Percentiles rank a stretch among this genome's conserved stretches.
phyloP scores from a whole-genome alignment of 2,888 invertebrate species.

The Himalopsyche tibetana region DNA sequence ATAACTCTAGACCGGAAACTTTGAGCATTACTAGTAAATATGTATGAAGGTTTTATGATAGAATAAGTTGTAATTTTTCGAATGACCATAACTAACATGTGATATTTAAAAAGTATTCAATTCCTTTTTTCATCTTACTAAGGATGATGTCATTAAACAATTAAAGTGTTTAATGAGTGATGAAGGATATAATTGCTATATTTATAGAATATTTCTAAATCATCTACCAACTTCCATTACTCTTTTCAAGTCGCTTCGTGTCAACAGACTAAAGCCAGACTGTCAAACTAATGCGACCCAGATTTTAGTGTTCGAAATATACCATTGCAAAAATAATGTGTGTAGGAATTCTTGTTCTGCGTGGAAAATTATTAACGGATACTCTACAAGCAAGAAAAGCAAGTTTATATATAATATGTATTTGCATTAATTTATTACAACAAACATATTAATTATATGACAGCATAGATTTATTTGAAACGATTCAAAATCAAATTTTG shows the following conservation, averaged over 20 bases:
- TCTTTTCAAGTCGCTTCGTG: not conserved
- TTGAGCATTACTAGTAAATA: too few species aligned
- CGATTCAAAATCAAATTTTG: too few species aligned
- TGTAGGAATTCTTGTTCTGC: constrained; percentile 6
- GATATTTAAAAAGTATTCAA: not conserved
- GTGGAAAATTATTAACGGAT: constrained; percentile 13
- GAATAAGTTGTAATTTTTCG: too few species aligned
- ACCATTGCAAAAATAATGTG: constrained; percentile 35
- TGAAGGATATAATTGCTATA: not conserved
- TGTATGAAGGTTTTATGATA: too few species aligned
- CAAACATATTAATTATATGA: too few species aligned
- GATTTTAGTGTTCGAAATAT: constrained; percentile 35
- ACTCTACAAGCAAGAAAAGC: too few species aligned
- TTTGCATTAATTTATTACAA: too few species aligned
- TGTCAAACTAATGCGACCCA: constrained; percentile 36
- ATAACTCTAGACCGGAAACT: too few species aligned
- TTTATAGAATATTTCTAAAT: not conserved
- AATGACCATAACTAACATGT: not conserved
- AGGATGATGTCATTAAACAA: not conserved
- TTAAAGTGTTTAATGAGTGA: not conserved
- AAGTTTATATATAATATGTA: too few species aligned
- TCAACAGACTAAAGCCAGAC: not conserved
- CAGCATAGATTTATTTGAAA: too few species aligned
- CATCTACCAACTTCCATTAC: not conserved
- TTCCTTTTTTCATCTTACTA: not conserved